A percentile compares a stretch with the other conserved stretches of the same genome.
phyloP scores from a whole-genome alignment of 2,797 vertebrate species.

The Benthosema pterotum region DNA sequence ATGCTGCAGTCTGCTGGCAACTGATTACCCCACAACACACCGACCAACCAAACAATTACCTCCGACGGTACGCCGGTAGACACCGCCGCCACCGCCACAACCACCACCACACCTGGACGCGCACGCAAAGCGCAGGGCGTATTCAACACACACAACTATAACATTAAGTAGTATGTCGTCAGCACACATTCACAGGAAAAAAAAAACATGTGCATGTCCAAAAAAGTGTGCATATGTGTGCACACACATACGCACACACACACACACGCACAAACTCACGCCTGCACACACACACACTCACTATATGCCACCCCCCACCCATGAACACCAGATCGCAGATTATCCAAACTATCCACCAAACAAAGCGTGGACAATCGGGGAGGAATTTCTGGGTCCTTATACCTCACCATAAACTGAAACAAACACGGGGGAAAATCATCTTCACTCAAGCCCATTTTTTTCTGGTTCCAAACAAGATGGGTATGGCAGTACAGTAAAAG shows the following conservation, averaged over 20 bases:
- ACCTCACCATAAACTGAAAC: slow-evolving; percentile 30
- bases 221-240: too few relatives aligned
- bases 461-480: slow-evolving; percentile 52
- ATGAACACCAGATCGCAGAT: slow-evolving; percentile 2
- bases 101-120: background rate
- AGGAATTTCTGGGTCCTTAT: slow-evolving; percentile 5
- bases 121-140: too few relatives aligned
- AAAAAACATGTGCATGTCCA: too few relatives aligned
- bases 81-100: too few relatives aligned
- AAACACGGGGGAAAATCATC: slow-evolving; percentile 37
- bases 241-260: slow-evolving; percentile 3
- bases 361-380: background rate
- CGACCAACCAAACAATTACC: slow-evolving; percentile 53
- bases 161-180: too few relatives aligned
- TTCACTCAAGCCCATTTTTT: slow-evolving; percentile 12
- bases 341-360: slow-evolving; percentile 19
- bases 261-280: slow-evolving; percentile 10
- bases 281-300: background rate
- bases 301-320: background rate
- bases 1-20: slow-evolving; percentile 75
- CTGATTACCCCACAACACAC: slow-evolving; percentile 73
- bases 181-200: too few relatives aligned
- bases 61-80: slow-evolving; percentile 24
- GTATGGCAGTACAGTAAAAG: slow-evolving; percentile 33
- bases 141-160: background rate